Evolutionary conservation across 2,113 vertebrate species (phyloP).

Genomic region (Psilopsiagon aymara): DNA sequence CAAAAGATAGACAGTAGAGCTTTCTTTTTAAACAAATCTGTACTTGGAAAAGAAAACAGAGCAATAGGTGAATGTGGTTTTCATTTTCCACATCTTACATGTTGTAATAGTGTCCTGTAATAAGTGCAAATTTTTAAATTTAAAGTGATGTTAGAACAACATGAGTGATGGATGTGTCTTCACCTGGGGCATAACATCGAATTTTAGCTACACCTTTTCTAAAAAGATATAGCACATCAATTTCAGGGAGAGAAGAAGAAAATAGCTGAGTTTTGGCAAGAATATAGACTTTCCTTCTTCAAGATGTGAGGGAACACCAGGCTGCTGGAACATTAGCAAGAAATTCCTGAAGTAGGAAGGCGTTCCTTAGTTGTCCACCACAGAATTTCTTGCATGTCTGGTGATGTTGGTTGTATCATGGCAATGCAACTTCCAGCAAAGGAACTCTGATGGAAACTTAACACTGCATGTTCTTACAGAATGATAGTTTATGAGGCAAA

Average conservation of each 20-base stretch:
- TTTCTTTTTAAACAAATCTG: background rate
- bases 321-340: background rate
- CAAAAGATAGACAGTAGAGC: background rate
- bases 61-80: background rate
- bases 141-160: background rate
- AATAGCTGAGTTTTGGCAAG: background rate
- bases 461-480: background rate
- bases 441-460: background rate
- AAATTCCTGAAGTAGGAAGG: background rate
- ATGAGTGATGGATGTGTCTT: background rate
- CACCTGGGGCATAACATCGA: background rate
- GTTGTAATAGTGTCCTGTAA: background rate
- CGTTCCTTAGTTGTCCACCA: background rate
- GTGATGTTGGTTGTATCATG: fast-evolving
- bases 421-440: background rate
- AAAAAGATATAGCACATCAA: background rate
- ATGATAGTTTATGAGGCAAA: background rate
- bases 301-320: background rate
- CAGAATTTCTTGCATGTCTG: background rate
- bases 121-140: background rate
- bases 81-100: background rate
- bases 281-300: background rate
- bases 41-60: background rate
- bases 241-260: background rate
- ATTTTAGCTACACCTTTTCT: background rate